Percentiles rank a stretch among this genome's conserved stretches.
phyloP scores from a whole-genome alignment of 2,797 vertebrate species.

The Peromyscus eremicus region DNA sequence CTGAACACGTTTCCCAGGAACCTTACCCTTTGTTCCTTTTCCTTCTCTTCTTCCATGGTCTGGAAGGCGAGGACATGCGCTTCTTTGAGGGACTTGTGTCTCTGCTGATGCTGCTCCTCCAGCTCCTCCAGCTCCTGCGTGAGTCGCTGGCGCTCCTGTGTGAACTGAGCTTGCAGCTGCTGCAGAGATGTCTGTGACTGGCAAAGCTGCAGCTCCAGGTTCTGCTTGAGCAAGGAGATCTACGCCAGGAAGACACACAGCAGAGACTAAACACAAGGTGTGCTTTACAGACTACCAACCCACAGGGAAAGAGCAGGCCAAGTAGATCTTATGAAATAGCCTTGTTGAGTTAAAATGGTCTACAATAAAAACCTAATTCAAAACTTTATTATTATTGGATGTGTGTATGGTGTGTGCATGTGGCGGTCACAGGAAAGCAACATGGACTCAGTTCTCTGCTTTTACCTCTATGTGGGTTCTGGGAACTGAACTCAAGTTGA shows the following conservation, averaged over 20 bases:
- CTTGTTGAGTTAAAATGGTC: neutral
- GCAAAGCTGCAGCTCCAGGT: constrained; percentile 98
- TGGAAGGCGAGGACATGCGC: constrained; percentile 94
- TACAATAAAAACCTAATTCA: neutral
- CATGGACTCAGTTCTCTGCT: neutral
- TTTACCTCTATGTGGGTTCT: neutral
- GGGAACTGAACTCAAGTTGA: neutral
- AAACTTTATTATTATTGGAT: no score
- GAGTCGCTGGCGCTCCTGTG: constrained; percentile 96
- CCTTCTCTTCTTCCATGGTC: constrained; percentile 95
- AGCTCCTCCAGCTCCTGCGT: constrained; percentile 96
- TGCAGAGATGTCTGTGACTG: constrained; percentile 98
- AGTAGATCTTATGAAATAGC: constrained; percentile 9
- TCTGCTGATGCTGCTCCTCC: constrained; percentile 95
- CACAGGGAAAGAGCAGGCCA: neutral
- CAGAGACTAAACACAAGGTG: constrained; percentile 68
- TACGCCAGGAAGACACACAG: constrained; percentile 86
- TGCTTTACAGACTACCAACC: neutral
- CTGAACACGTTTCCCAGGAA: neutral
- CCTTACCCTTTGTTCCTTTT: constrained; percentile 95
- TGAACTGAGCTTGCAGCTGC: constrained; percentile 97
- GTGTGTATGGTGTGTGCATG: neutral
- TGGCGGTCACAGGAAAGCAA: neutral
- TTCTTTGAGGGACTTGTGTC: constrained; percentile 96
- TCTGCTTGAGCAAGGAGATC: constrained; percentile 98